Conservation (phyloP, 2,113 vertebrate species). For the Nannospalax galili region DNA sequence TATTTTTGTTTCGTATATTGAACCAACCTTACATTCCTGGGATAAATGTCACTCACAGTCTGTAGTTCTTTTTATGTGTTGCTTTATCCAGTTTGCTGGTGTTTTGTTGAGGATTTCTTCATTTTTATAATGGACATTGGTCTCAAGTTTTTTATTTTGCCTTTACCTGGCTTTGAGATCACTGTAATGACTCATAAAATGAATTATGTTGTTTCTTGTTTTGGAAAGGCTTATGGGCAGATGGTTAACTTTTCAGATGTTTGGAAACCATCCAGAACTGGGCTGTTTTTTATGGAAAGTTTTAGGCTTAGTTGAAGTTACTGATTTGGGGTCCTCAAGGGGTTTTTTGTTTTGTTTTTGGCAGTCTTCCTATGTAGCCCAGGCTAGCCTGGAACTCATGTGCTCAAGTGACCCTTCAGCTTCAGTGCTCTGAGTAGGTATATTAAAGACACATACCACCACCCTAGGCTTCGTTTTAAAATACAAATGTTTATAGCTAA, state of each 20-base stretch:
- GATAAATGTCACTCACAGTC: background rate
- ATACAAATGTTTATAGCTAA: background rate
- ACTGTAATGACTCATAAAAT: background rate
- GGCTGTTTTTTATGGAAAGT: background rate
- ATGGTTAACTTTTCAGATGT: background rate
- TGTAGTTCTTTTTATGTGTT: background rate
- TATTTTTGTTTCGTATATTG: background rate
- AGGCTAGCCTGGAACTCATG: background rate
- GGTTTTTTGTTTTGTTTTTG: background rate
- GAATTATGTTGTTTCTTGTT: background rate
- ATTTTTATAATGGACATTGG: background rate
- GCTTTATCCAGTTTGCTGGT: background rate
- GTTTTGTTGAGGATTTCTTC: background rate
- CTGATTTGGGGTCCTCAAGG: background rate
- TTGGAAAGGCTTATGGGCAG: background rate
- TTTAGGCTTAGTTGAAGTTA: background rate
- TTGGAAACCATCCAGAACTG: background rate
- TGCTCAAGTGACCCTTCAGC: background rate
- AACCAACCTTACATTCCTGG: background rate
- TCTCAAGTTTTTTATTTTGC: conserved; percentile 5
- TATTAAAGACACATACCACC: background rate
- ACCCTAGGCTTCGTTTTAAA: background rate
- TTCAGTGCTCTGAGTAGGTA: background rate
- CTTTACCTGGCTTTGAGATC: background rate
- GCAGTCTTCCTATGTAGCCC: background rate